Evolutionary conservation across 2,113 vertebrate species (phyloP).

Genomic region (Colaptes auratus): DNA sequence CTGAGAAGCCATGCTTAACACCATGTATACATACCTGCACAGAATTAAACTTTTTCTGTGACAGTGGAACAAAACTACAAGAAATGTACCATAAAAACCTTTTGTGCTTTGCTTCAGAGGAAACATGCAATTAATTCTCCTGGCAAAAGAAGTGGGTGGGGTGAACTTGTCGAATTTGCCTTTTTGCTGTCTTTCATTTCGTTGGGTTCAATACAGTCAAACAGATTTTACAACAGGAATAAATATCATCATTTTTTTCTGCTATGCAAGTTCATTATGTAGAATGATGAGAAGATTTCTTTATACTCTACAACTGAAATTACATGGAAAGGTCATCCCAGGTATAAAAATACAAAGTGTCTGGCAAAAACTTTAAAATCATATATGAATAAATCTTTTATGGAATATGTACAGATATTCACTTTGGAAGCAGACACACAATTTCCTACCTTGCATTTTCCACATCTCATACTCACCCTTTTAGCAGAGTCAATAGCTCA

Average conservation of each 20-base stretch:
- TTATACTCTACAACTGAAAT: background rate
- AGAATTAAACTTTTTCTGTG: background rate
- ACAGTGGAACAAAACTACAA: background rate
- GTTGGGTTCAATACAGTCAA: background rate
- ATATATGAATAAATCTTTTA: background rate
- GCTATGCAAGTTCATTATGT: background rate
- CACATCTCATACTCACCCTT: background rate
- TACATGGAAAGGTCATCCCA: background rate
- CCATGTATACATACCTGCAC: background rate
- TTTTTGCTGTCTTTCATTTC: background rate
- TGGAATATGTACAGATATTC: background rate
- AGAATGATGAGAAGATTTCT: constrained; percentile 15
- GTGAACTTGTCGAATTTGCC: background rate
- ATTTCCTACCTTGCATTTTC: background rate
- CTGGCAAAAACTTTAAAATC: background rate
- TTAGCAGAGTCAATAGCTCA: background rate
- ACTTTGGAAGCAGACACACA: background rate
- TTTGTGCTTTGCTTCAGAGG: background rate
- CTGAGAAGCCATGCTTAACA: background rate
- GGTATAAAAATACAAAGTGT: background rate
- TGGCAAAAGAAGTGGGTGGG: background rate
- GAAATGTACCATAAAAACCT: background rate
- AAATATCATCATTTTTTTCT: background rate
- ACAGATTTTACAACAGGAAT: background rate
- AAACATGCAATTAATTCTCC: constrained; percentile 35